These are phyloP conservation scores for Drosophila chauvacae DNA, from an alignment of 1,140 invertebrate species.

Conservation along the genomic window DNA sequence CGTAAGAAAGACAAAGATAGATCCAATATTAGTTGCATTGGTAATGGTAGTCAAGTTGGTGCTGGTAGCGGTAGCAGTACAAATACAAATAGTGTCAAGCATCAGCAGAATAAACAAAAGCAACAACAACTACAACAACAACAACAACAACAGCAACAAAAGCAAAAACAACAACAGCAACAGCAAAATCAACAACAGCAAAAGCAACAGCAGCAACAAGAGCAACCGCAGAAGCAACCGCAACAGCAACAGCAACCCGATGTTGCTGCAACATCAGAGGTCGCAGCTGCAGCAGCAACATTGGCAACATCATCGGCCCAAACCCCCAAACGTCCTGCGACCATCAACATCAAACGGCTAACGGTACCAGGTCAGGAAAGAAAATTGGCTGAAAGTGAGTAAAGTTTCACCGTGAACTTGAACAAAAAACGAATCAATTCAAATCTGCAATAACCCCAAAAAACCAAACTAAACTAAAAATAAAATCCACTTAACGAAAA, in stretches of 20 bases:
- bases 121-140: constrained; percentile 65
- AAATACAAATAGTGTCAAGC: constrained; percentile 72
- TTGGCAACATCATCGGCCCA: constrained; percentile 46
- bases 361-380: constrained; percentile 83
- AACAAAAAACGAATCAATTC: constrained; percentile 39
- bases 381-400: constrained; percentile 84
- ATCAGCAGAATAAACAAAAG: constrained; percentile 78
- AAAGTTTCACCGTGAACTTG: constrained; percentile 77
- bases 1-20: constrained; percentile 84
- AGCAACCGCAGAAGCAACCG: constrained; percentile 1
- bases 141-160: constrained; percentile 11
- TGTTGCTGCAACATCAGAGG: too few relatives aligned
- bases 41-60: constrained; percentile 75
- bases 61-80: constrained; percentile 66
- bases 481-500: constrained; percentile 23
- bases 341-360: constrained; percentile 80
- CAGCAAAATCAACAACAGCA: constrained; percentile 33
- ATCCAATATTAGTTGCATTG: constrained; percentile 80
- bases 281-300: constrained; percentile 25
- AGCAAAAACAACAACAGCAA: constrained; percentile 18
- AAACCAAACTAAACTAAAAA: constrained; percentile 40
- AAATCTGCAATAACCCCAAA: constrained; percentile 31
- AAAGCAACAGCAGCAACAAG: constrained; percentile 30
- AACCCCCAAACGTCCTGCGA: constrained; percentile 64
- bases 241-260: constrained; percentile 8